phyloP scores from a whole-genome alignment of 2,888 invertebrate species.

The Polyommatus icarus region DNA sequence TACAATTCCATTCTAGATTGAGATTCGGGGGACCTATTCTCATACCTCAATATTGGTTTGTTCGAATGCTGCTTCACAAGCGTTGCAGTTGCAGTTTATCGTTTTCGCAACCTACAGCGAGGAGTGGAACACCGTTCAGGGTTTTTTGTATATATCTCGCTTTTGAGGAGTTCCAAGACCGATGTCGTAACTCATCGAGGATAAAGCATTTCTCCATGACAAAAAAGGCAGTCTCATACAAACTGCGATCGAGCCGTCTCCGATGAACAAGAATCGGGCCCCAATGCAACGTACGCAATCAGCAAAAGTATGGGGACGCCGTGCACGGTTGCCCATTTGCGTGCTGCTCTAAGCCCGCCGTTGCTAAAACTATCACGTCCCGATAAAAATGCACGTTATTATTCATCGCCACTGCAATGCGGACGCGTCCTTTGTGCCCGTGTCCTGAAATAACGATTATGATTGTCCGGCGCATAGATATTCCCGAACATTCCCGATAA shows the following conservation, averaged over 20 bases:
- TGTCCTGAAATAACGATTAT: constrained; percentile 19
- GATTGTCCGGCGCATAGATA: constrained; percentile 3
- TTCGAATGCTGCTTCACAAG: no score
- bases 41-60: not conserved
- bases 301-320: not conserved
- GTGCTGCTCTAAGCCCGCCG: not conserved
- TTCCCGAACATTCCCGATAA: not conserved
- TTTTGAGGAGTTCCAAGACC: no score
- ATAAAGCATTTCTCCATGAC: not conserved
- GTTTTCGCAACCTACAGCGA: not conserved
- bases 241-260: not conserved
- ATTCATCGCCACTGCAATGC: constrained; percentile 29
- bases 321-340: constrained; percentile 14
- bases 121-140: no score
- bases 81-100: not conserved
- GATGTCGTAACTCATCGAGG: no score
- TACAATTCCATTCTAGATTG: not conserved
- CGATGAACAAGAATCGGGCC: not conserved
- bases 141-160: no score
- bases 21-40: not conserved
- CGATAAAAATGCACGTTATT: constrained; percentile 14
- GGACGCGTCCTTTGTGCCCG: constrained; percentile 19
- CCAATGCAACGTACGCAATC: constrained; percentile 8
- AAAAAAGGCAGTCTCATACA: not conserved
- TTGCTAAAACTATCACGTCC: constrained; percentile 26